A percentile compares a stretch with the other conserved stretches of the same genome.
Conservation (phyloP, 2,888 invertebrate genomes). For the Pemphredon lugubris region DNA sequence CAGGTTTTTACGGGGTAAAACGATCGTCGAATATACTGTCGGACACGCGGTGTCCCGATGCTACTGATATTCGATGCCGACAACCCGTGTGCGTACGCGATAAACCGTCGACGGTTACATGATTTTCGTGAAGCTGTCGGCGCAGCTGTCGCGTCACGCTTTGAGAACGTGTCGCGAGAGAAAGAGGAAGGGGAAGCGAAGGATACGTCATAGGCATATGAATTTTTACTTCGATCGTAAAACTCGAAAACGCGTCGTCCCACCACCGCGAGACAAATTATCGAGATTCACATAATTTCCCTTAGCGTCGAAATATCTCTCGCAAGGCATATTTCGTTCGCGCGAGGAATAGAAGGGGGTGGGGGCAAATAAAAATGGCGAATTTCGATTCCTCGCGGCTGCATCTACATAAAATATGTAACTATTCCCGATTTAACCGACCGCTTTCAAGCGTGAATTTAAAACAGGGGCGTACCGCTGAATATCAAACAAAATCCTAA, state of each 20-base stretch:
- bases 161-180: conserved; percentile 45
- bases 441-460: conserved; percentile 39
- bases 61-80: conserved; percentile 27
- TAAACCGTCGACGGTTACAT: conserved; percentile 51
- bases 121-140: conserved; percentile 54
- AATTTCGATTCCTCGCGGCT: conserved; percentile 21
- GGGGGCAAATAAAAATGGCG: conserved; percentile 25
- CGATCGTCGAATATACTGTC: neutral
- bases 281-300: no score
- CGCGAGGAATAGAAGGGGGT: no score
- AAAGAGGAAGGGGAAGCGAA: conserved; percentile 10
- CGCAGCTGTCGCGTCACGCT: conserved; percentile 58
- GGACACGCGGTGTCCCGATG: conserved; percentile 19
- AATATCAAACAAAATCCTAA: conserved; percentile 42
- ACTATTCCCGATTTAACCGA: conserved; percentile 40
- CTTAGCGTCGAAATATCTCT: no score
- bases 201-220: conserved; percentile 28
- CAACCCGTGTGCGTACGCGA: conserved; percentile 33
- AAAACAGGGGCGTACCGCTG: conserved; percentile 31
- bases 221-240: conserved; percentile 26
- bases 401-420: conserved; percentile 49
- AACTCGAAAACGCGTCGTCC: conserved; percentile 8
- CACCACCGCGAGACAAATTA: neutral
- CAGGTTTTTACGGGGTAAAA: no score
- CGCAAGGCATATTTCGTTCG: no score